A percentile compares a stretch with the other conserved stretches of the same genome.
Conservation (phyloP, 2,888 invertebrate genomes). For the Volucella zonaria region DNA sequence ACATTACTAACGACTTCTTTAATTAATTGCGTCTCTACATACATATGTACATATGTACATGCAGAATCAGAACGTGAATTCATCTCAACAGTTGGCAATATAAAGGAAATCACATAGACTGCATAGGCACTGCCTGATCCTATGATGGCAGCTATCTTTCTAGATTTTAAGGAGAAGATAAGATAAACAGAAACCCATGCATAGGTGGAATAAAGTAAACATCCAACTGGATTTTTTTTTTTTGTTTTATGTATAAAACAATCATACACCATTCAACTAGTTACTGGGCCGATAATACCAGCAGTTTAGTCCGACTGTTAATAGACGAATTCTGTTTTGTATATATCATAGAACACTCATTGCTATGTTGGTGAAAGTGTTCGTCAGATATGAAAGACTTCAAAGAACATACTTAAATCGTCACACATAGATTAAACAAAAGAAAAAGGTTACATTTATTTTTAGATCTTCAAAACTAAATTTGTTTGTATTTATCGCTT, state of each 20-base stretch:
- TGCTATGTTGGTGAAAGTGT: no score
- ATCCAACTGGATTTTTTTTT: background rate
- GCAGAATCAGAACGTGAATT: background rate
- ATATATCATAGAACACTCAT: no score
- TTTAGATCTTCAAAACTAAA: no score
- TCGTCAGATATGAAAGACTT: no score
- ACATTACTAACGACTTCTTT: background rate
- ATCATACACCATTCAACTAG: background rate
- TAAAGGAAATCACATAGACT: background rate
- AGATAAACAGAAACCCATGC: constrained; percentile 1
- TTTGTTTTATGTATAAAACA: constrained; percentile 8
- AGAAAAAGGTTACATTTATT: no score
- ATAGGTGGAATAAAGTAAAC: constrained; percentile 10
- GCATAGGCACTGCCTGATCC: background rate
- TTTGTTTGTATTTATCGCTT: no score
- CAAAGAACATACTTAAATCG: no score
- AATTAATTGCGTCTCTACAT: background rate
- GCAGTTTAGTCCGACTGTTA: no score
- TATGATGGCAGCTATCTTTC: background rate
- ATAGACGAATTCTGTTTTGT: no score
- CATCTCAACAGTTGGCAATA: constrained; percentile 5
- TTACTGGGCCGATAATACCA: background rate
- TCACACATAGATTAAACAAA: no score
- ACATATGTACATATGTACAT: background rate
- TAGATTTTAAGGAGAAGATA: constrained; percentile 1